phyloP scores from a whole-genome alignment of 1,140 invertebrate species.

The Drosophila nebulosa region DNA sequence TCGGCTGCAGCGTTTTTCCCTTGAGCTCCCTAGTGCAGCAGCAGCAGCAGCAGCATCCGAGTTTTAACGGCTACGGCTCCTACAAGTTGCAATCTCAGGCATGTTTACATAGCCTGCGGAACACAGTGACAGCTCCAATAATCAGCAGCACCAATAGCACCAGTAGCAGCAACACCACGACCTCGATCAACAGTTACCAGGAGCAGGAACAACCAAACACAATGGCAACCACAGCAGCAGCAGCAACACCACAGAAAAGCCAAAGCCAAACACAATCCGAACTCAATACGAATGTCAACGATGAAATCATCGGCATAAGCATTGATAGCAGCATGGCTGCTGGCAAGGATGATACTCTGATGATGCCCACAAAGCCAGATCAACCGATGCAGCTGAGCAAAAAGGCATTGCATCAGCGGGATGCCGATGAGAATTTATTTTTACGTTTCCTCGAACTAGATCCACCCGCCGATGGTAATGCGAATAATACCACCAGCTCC shows the following conservation, averaged over 20 bases:
- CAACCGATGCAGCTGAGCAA: constrained; percentile 80
- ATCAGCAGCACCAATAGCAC: constrained; percentile 14
- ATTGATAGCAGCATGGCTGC: constrained; percentile 64
- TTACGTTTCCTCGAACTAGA: constrained; percentile 90
- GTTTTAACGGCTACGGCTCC: constrained; percentile 81
- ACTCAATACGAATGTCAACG: constrained; percentile 23
- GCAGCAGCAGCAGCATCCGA: constrained; percentile 48
- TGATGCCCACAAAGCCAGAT: constrained; percentile 29
- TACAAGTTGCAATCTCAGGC: constrained; percentile 82
- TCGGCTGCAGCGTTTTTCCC: constrained; percentile 90
- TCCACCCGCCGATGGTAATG: constrained; percentile 84
- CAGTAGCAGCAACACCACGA: constrained; percentile 12
- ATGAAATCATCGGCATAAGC: constrained; percentile 75
- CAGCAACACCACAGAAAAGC: constrained; percentile 1
- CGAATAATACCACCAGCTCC: constrained; percentile 80
- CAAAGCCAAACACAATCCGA: too few relatives aligned
- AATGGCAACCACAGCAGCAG: constrained; percentile 10
- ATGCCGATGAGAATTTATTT: constrained; percentile 88
- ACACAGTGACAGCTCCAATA: constrained; percentile 21
- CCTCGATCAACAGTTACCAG: neutral
- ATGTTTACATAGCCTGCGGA: constrained; percentile 55
- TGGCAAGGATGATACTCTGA: constrained; percentile 36
- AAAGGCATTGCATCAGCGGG: constrained; percentile 84
- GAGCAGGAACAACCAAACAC: constrained; percentile 5
- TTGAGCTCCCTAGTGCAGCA: constrained; percentile 85